A percentile compares a stretch with the other conserved stretches of the same genome.
Conservation (phyloP, 2,888 invertebrate species). For the Dusona sp. region DNA sequence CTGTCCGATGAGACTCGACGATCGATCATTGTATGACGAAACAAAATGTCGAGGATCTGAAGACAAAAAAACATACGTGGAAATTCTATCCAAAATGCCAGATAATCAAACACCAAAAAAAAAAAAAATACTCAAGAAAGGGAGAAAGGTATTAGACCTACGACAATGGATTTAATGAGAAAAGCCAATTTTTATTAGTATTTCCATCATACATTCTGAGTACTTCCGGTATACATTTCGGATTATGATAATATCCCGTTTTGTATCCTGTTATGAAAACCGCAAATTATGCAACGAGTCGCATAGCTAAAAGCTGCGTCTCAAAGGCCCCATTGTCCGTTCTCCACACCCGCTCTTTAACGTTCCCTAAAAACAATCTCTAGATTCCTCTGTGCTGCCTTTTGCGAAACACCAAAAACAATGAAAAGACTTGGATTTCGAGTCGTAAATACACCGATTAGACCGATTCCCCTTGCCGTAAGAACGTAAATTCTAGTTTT, state of each 20-base stretch:
- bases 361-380: slow-evolving; percentile 21
- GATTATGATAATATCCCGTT: slow-evolving; percentile 33
- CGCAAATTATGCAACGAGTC: slow-evolving; percentile 24
- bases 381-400: slow-evolving; percentile 59
- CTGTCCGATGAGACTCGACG: slow-evolving; percentile 23
- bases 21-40: slow-evolving; percentile 31
- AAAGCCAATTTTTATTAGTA: slow-evolving; percentile 7
- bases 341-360: slow-evolving; percentile 1
- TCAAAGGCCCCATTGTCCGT: slow-evolving; percentile 1
- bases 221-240: slow-evolving; percentile 31
- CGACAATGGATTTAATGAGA: slow-evolving; percentile 28
- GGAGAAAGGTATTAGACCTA: slow-evolving; percentile 4
- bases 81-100: slow-evolving; percentile 55
- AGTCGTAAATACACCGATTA: slow-evolving; percentile 39
- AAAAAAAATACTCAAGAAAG: slow-evolving; percentile 22
- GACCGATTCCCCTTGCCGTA: slow-evolving; percentile 24
- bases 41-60: slow-evolving; percentile 31
- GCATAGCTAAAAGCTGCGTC: slow-evolving; percentile 11
- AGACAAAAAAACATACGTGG: neutral
- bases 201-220: slow-evolving; percentile 17
- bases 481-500: slow-evolving; percentile 50
- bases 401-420: slow-evolving; percentile 51
- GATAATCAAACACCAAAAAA: slow-evolving; percentile 54
- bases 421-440: slow-evolving; percentile 19
- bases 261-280: slow-evolving; percentile 21